Percentiles rank a stretch among this genome's conserved stretches.
phyloP scores from a whole-genome alignment of 2,113 vertebrate genomes.

The Prunella fulvescens region DNA sequence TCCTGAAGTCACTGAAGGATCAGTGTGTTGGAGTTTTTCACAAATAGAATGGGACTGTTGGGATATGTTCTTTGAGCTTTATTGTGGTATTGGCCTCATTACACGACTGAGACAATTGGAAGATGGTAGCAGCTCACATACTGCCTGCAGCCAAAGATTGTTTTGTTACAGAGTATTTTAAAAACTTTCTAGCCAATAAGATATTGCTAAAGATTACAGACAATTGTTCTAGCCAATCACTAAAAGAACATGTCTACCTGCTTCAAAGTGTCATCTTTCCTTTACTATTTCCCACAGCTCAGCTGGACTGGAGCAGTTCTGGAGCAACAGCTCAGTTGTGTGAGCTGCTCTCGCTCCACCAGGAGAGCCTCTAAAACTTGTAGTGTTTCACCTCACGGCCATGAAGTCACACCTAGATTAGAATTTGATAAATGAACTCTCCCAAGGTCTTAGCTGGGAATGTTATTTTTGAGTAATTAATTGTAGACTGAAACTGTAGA shows the following conservation, averaged over 20 bases:
- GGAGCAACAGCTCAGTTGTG: not conserved
- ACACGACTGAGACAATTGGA: not conserved
- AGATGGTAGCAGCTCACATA: not conserved
- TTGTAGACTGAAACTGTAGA: not conserved
- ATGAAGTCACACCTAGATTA: not conserved
- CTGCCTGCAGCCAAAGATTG: not conserved
- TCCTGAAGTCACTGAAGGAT: not conserved
- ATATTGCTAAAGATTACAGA: not conserved
- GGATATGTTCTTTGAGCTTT: not conserved
- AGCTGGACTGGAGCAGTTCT: not conserved
- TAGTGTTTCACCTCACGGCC: fast-evolving
- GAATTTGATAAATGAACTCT: not conserved
- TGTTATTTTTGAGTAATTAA: not conserved
- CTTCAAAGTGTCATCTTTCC: not conserved
- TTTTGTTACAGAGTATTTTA: not conserved
- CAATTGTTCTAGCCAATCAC: not conserved
- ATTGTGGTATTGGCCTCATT: not conserved
- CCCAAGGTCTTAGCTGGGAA: not conserved
- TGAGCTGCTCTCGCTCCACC: not conserved
- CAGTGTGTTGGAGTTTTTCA: not conserved
- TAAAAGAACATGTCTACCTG: not conserved
- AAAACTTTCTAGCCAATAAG: not conserved
- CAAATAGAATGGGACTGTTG: not conserved
- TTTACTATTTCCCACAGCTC: not conserved
- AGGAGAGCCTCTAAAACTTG: not conserved